Conservation (phyloP, 64 coral and sea anemone species). For the Hydrozoanthus tunicans region DNA sequence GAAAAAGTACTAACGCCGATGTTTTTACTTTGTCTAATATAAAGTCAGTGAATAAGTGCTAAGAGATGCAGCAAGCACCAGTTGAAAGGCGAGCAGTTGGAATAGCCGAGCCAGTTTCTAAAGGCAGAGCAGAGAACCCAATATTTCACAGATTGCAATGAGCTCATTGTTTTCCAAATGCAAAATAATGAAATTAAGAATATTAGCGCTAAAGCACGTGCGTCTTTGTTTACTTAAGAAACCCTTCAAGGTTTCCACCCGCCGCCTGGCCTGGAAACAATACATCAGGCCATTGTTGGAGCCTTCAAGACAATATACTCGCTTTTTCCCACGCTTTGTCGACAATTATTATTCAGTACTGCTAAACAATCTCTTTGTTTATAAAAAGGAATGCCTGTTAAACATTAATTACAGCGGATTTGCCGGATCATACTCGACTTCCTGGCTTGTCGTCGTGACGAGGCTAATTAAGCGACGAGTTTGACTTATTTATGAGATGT, state of each 20-base stretch:
- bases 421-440: background rate
- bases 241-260: slow-evolving; percentile 3
- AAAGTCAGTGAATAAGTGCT: no score
- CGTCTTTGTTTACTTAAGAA: slow-evolving; percentile 8
- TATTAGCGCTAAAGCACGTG: slow-evolving; percentile 35
- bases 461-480: background rate
- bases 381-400: slow-evolving; percentile 35
- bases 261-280: slow-evolving; percentile 6
- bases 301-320: slow-evolving; percentile 29
- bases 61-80: no score
- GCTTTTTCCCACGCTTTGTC: slow-evolving; percentile 53
- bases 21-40: background rate
- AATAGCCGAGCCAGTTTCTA: background rate
- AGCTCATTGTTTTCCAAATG: slow-evolving; percentile 5
- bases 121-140: background rate
- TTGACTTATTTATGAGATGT: no score
- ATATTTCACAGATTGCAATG: background rate
- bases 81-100: background rate
- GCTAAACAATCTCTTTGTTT: background rate
- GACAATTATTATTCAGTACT: slow-evolving; percentile 50
- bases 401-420: slow-evolving; percentile 22
- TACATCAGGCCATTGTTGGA: background rate
- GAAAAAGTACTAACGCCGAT: background rate
- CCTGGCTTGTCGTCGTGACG: background rate
- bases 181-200: slow-evolving; percentile 17